A percentile compares a stretch with the other conserved stretches of the same genome.
Evolutionary conservation across 2,797 vertebrate genomes (phyloP).

Genomic region (Furcifer pardalis): DNA sequence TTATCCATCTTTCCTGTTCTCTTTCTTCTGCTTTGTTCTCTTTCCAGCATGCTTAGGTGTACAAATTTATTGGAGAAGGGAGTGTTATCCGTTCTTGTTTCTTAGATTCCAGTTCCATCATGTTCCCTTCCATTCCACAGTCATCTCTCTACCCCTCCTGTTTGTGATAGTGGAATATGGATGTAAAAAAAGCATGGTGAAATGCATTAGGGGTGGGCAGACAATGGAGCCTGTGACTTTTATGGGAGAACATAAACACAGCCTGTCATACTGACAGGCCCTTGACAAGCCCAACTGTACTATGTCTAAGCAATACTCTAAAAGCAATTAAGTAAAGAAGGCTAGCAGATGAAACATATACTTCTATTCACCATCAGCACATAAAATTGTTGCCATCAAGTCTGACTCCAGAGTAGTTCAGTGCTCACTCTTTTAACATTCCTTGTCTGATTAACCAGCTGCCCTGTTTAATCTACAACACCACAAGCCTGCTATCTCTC

Average conservation of each 20-base stretch:
- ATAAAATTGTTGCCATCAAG: slow-evolving; percentile 50
- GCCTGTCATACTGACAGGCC: slow-evolving; percentile 31
- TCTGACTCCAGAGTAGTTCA: slow-evolving; percentile 51
- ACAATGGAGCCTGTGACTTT: slow-evolving; percentile 26
- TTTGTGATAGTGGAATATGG: background rate
- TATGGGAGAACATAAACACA: slow-evolving; percentile 36
- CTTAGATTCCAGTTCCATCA: background rate
- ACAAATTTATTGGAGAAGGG: background rate
- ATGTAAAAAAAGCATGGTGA: slow-evolving; percentile 9
- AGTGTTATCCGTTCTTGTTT: background rate
- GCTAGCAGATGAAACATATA: slow-evolving; percentile 22
- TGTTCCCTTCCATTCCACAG: background rate
- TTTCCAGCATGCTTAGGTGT: background rate
- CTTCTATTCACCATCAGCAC: slow-evolving; percentile 50
- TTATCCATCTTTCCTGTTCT: background rate
- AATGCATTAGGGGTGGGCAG: background rate
- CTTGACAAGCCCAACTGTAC: slow-evolving; percentile 28
- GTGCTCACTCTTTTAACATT: slow-evolving; percentile 47
- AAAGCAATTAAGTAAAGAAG: slow-evolving; percentile 28
- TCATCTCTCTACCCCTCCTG: background rate
- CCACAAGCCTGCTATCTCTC: slow-evolving; percentile 67
- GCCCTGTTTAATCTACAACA: slow-evolving; percentile 72
- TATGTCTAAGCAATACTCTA: background rate
- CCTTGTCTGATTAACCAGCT: slow-evolving; percentile 66
- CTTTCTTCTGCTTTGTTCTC: background rate